Percentiles rank a stretch among this genome's conserved stretches.
phyloP scores from a whole-genome alignment of 2,888 invertebrate genomes.

The Lithophane socia region DNA sequence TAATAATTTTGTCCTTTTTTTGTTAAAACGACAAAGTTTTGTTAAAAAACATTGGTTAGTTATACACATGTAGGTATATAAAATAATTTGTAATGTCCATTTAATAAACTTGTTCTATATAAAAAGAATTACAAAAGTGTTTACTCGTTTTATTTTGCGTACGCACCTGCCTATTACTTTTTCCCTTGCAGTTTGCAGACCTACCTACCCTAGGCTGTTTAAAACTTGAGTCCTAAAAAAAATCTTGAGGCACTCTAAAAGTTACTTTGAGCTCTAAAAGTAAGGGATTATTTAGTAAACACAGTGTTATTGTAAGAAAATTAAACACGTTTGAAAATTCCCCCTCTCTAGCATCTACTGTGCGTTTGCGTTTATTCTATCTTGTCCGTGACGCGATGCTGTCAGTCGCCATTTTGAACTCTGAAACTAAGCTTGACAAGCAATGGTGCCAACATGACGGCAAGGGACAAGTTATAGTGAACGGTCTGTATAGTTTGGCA shows the following conservation, averaged over 20 bases:
- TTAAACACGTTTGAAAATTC: slow-evolving; percentile 6
- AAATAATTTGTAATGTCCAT: slow-evolving; percentile 65
- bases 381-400: no score
- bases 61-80: slow-evolving; percentile 55
- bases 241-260: not conserved
- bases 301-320: not conserved
- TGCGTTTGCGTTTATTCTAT: no score
- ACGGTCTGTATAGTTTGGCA: not conserved
- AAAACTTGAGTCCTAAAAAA: no score
- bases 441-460: no score
- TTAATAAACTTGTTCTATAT: slow-evolving; percentile 67
- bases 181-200: no score
- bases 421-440: no score
- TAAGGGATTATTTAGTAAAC: not conserved
- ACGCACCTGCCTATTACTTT: not conserved
- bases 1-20: slow-evolving; percentile 85
- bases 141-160: slow-evolving; percentile 58
- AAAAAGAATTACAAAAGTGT: slow-evolving; percentile 62
- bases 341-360: not conserved
- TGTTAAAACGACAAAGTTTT: slow-evolving; percentile 84
- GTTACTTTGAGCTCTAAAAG: not conserved
- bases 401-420: no score
- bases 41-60: slow-evolving; percentile 60
- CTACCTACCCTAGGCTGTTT: no score
- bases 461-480: no score